phyloP scores from a whole-genome alignment of 1,140 invertebrate genomes.

The Proales similis region DNA sequence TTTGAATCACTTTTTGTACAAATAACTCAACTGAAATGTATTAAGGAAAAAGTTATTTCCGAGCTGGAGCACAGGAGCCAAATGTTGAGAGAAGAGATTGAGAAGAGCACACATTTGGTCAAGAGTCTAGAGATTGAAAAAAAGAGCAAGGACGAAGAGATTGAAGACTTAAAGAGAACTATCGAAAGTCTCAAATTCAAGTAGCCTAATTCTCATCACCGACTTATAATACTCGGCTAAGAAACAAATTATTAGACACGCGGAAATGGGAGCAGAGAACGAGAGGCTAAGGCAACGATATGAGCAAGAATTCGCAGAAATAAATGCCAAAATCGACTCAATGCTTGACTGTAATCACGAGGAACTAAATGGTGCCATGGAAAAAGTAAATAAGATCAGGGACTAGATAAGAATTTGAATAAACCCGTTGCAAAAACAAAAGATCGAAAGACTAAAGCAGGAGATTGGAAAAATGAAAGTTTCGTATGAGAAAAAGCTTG shows the following conservation, averaged over 20 bases:
- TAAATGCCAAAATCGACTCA: constrained; percentile 18
- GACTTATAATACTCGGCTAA: no score
- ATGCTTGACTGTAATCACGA: no score
- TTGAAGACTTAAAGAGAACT: constrained; percentile 20
- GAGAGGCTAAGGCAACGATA: constrained; percentile 1
- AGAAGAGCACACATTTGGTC: constrained; percentile 41
- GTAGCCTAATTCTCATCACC: background rate
- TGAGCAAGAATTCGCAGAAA: background rate
- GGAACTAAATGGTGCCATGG: no score
- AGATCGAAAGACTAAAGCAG: no score
- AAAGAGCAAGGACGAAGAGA: constrained; percentile 6
- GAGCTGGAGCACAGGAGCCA: constrained; percentile 49
- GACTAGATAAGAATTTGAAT: no score
- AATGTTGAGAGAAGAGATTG: constrained; percentile 47
- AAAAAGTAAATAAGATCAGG: no score
- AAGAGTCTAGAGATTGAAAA: constrained; percentile 18
- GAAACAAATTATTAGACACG: background rate
- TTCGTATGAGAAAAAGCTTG: no score
- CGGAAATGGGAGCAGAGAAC: background rate
- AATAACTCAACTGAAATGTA: constrained; percentile 11
- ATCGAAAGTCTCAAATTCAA: background rate
- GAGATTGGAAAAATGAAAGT: no score
- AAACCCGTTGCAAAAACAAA: no score
- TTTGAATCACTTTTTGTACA: background rate
- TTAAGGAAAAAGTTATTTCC: constrained; percentile 46